These are phyloP conservation scores for Megalopta genalis DNA, from an alignment of 1,140 invertebrate species.

Conservation along the genomic window DNA sequence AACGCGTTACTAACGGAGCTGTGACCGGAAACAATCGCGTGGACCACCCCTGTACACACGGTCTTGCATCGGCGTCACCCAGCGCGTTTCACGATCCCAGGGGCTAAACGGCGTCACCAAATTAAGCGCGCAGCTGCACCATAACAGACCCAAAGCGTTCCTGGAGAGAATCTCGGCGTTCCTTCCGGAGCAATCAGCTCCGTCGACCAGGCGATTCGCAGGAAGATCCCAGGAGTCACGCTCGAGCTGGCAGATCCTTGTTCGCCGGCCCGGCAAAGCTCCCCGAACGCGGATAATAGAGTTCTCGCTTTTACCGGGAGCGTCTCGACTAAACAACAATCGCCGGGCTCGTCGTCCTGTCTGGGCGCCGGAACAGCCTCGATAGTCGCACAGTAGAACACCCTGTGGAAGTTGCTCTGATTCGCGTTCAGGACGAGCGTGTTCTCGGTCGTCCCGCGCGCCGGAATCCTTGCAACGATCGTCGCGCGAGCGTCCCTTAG, in stretches of 20 bases:
- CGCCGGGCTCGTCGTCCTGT: background rate
- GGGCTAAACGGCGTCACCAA: background rate
- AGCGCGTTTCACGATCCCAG: no score
- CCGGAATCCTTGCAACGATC: conserved; percentile 32
- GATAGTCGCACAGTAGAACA: no score
- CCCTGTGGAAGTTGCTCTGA: no score
- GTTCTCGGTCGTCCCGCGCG: background rate
- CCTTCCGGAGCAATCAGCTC: background rate
- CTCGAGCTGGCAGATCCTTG: background rate
- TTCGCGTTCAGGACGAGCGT: no score
- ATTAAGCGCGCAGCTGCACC: no score
- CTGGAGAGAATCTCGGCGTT: background rate
- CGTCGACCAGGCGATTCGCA: background rate
- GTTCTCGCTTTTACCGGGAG: background rate
- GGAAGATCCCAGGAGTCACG: no score
- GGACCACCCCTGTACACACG: no score
- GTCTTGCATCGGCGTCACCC: no score
- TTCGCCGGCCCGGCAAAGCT: background rate
- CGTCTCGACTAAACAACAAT: background rate
- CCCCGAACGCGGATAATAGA: background rate
- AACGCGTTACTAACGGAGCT: no score
- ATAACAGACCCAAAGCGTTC: background rate
- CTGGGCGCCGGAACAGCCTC: background rate
- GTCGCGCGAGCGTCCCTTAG: conserved; percentile 9
- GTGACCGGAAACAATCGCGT: no score